Percentiles rank a stretch among this genome's conserved stretches.
Conservation (phyloP, 2,113 vertebrate genomes). For the Emydocephalus ijimae region DNA sequence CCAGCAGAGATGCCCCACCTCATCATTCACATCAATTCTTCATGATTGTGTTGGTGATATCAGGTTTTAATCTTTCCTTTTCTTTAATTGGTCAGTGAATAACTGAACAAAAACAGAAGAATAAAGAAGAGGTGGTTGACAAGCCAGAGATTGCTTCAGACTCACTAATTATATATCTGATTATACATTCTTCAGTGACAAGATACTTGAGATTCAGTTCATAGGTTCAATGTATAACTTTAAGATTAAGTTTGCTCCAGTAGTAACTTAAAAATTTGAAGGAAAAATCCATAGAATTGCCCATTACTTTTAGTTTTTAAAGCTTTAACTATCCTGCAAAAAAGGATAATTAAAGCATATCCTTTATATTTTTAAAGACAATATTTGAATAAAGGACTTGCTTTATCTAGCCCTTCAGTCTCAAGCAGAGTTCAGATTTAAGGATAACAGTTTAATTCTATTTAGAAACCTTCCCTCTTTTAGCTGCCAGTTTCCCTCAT, state of each 20-base stretch:
- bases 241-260: not conserved
- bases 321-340: not conserved
- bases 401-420: not conserved
- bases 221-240: not conserved
- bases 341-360: not conserved
- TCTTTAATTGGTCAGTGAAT: not conserved
- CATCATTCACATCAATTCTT: not conserved
- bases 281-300: not conserved
- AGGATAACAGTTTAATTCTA: not conserved
- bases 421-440: not conserved
- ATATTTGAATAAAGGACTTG: not conserved
- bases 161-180: not conserved
- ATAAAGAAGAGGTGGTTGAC: not conserved
- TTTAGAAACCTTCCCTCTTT: not conserved
- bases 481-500: slow-evolving; percentile 7
- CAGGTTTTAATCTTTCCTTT: not conserved
- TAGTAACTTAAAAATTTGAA: not conserved
- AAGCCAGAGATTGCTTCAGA: not conserved
- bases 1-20: not conserved
- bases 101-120: not conserved
- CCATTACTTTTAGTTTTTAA: not conserved
- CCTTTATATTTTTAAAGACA: not conserved
- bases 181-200: not conserved
- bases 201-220: not conserved
- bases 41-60: not conserved